Evolutionary conservation across 2,888 invertebrate species (phyloP).

Genomic region (Trachelus iudaicus): DNA sequence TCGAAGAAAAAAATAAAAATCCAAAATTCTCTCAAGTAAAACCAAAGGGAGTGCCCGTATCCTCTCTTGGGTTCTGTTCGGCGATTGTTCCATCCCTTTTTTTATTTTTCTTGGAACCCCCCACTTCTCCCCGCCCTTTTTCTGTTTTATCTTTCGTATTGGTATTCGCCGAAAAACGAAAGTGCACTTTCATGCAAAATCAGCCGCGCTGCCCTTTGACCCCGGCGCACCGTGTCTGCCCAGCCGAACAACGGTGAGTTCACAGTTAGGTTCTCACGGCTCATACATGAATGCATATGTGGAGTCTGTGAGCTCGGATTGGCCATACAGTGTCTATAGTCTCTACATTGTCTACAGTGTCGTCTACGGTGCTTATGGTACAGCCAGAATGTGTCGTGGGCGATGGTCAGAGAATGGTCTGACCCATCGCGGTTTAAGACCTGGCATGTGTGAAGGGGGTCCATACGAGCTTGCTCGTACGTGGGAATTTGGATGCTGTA

Average conservation of each 20-base stretch:
- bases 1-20: not conserved
- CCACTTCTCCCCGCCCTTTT: no score
- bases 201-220: conserved; percentile 55
- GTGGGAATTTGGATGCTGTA: no score
- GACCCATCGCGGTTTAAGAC: not conserved
- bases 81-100: conserved; percentile 11
- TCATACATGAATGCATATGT: conserved; percentile 53
- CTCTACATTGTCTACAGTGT: no score
- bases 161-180: conserved; percentile 33
- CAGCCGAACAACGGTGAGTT: conserved; percentile 51
- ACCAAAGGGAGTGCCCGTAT: not conserved
- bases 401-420: conserved; percentile 18
- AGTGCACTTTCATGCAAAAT: conserved; percentile 47
- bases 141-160: conserved; percentile 21
- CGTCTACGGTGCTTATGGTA: no score
- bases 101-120: conserved; percentile 20
- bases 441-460: no score
- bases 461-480: no score
- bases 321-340: not conserved
- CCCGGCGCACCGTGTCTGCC: conserved; percentile 27
- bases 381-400: conserved; percentile 27
- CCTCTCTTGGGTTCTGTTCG: not conserved
- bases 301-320: conserved; percentile 19
- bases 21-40: no score
- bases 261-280: conserved; percentile 64